Conservation (phyloP, 1,140 invertebrate species). For the Spodoptera frugiperda region DNA sequence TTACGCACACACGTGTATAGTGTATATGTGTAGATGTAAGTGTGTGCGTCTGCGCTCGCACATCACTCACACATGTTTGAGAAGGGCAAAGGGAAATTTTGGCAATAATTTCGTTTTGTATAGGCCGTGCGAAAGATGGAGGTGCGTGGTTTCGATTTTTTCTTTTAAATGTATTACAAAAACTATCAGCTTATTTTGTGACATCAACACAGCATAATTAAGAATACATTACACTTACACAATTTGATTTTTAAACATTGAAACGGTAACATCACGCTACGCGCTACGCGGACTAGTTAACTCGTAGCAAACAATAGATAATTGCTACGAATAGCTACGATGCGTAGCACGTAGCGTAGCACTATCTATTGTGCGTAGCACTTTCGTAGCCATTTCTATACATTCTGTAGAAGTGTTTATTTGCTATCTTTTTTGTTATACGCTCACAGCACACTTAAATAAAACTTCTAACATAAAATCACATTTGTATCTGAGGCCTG, state of each 20-base stretch:
- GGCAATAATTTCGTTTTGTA: constrained; percentile 70
- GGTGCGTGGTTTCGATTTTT: constrained; percentile 10
- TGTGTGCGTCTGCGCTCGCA: constrained; percentile 52
- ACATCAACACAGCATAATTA: too few relatives aligned
- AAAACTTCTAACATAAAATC: too few relatives aligned
- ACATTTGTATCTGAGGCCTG: too few relatives aligned
- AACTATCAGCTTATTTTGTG: too few relatives aligned
- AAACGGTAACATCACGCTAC: background rate
- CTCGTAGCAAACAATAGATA: constrained; percentile 13
- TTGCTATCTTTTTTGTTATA: background rate
- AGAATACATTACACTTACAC: too few relatives aligned
- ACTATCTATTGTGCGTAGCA: background rate
- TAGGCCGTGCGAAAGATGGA: background rate
- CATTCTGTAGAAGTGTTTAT: background rate
- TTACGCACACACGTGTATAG: constrained; percentile 55
- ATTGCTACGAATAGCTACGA: constrained; percentile 5
- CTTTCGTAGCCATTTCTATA: background rate
- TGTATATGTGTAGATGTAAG: constrained; percentile 7
- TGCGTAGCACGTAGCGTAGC: background rate
- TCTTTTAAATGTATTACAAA: background rate
- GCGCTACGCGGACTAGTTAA: background rate
- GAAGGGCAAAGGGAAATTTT: constrained; percentile 80
- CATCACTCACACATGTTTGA: constrained; percentile 54
- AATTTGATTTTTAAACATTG: too few relatives aligned
- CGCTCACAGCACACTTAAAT: too few relatives aligned